phyloP scores from a whole-genome alignment of 2,888 invertebrate genomes.

The Cryptocheilus praepositus region DNA sequence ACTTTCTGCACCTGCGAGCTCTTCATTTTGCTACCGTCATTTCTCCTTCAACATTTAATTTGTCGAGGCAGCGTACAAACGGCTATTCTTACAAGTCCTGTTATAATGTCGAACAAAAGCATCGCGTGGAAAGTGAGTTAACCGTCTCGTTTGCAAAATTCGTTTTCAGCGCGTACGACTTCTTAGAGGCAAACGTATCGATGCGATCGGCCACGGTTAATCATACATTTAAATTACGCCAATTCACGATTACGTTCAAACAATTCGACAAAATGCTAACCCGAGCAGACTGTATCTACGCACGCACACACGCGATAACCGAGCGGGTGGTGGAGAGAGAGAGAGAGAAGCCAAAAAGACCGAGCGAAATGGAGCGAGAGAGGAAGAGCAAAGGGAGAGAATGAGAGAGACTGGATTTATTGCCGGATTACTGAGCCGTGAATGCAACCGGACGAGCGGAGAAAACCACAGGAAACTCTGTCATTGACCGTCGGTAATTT shows the following conservation, averaged over 20 bases:
- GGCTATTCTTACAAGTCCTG: no score
- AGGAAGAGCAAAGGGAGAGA: conserved; percentile 9
- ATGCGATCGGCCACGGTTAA: conserved; percentile 48
- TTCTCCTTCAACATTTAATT: no score
- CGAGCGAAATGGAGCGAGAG: conserved; percentile 9
- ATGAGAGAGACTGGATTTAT: conserved; percentile 57
- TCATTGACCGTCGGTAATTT: conserved; percentile 61
- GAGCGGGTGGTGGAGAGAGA: conserved; percentile 1
- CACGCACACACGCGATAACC: conserved; percentile 31
- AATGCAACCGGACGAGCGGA: conserved; percentile 59
- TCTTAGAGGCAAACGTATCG: no score
- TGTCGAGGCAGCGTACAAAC: no score
- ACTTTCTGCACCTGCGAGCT: no score
- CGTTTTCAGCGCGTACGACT: no score
- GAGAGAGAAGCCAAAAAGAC: conserved; percentile 17
- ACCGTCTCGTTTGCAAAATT: no score
- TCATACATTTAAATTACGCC: conserved; percentile 64
- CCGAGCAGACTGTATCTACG: background rate
- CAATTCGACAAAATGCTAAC: conserved; percentile 49
- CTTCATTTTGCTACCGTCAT: no score
- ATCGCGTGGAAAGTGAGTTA: no score
- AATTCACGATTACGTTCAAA: conserved; percentile 58
- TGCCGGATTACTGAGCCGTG: conserved; percentile 58
- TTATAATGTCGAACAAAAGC: no score
- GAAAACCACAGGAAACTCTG: conserved; percentile 63